Base-by-base conservation (phyloP, 1,140 invertebrate genomes). In the Adelges cooleyi region DNA sequence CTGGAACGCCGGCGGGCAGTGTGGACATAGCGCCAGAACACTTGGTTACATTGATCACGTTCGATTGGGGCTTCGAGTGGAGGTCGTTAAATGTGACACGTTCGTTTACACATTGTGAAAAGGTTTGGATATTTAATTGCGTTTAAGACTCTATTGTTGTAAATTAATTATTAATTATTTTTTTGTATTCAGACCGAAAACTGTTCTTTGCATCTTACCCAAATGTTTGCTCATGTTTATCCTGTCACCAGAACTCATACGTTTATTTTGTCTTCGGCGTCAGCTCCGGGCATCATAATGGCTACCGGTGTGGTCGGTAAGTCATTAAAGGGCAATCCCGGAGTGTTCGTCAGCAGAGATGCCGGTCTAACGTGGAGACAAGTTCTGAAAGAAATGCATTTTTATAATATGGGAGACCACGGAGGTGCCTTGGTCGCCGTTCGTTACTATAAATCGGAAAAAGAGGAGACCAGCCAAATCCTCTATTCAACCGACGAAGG, bases 381-480 rank as follows among this genome's bases (percentile, higher is more conserved):
- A 73, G 84, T 90, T 1, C 74, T 94, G 2, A 83, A 86, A 72
- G 90, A 91, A 51, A 86, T 86, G 67, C 90, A 92, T 72, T 85
- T 90, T 71, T 95, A 90, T 75, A 87, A 89, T 70, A 85, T 92
- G 75, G 91, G 90, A 1, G 92, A 96, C 76, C 89, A 93, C 74
- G 92, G 92, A 4, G 90, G 90, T 48, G 76, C 94, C 1, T 73
- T 95, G 18, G 85, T 92, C 0, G 90, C 90, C 0, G 87, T 92
- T 0, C 84, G 86, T 71, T 86, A 86, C 71, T 90, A 84, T 71
- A 88, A 86, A 74, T 78, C 79, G 2, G 78, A 81, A 17, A 82
- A 84, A 10, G 81, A 86, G 72, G 66, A 62, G 23, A 93, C 90
- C 0, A 79, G 84, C 69, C 81, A 86, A 70, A 79, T 95, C 27